Evolutionary conservation across 2,797 vertebrate genomes (phyloP).

Genomic region (Trematomus bernacchii): DNA sequence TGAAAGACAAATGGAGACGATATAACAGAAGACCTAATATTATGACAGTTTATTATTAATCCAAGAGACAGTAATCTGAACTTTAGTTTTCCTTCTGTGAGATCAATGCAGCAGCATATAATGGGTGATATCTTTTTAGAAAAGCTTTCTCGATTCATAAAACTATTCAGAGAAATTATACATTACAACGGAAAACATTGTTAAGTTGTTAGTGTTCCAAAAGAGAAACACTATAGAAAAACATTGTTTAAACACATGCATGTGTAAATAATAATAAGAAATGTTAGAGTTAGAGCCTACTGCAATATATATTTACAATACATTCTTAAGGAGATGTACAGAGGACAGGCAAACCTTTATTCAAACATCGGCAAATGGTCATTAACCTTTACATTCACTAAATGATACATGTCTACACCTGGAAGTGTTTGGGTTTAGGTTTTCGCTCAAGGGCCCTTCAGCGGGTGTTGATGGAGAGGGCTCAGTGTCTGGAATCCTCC

Average conservation of each 20-base stretch:
- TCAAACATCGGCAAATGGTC: neutral
- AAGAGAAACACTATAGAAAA: neutral
- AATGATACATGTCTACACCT: neutral
- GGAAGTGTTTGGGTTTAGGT: neutral
- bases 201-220: neutral
- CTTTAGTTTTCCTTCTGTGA: neutral
- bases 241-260: conserved; percentile 2
- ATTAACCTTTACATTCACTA: neutral
- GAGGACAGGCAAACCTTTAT: neutral
- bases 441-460: neutral
- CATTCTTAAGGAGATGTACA: neutral
- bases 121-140: neutral
- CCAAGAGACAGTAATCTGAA: neutral
- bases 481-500: conserved; percentile 45
- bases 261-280: neutral
- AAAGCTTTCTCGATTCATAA: neutral
- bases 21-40: neutral
- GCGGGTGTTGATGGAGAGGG: neutral
- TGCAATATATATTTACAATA: neutral
- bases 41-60: neutral
- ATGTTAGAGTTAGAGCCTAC: neutral
- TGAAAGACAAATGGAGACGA: neutral
- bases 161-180: neutral
- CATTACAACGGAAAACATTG: neutral
- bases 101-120: neutral